Conservation (phyloP, 2,113 vertebrate genomes). For the Poeciliopsis retropinna region DNA sequence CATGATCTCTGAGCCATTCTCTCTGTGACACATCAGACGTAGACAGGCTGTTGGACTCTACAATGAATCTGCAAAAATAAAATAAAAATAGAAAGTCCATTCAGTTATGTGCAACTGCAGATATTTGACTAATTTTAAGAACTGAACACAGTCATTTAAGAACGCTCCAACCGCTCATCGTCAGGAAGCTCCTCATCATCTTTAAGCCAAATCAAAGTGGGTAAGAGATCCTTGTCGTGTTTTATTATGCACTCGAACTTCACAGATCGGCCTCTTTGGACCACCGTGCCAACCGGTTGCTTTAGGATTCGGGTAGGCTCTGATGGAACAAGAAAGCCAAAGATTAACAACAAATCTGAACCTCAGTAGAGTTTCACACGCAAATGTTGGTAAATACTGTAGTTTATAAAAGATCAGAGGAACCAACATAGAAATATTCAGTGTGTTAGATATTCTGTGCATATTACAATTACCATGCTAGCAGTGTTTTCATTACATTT, state of each 20-base stretch:
- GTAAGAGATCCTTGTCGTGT: constrained; percentile 86
- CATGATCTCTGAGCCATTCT: constrained; percentile 88
- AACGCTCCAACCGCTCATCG: constrained; percentile 84
- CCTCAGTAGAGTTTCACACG: neutral
- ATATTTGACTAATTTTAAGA: neutral
- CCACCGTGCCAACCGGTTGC: constrained; percentile 87
- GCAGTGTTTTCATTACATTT: no score
- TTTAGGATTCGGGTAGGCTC: constrained; percentile 94
- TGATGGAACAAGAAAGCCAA: constrained; percentile 55
- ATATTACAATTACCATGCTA: no score
- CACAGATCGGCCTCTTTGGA: constrained; percentile 85
- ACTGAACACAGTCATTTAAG: neutral
- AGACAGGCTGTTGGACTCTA: no score
- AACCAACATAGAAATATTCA: neutral
- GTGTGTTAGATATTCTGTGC: no score
- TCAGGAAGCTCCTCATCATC: constrained; percentile 86
- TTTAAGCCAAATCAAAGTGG: constrained; percentile 88
- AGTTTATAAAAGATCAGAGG: neutral
- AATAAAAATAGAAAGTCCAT: neutral
- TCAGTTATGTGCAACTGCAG: neutral
- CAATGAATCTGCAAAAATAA: no score
- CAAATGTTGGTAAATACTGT: neutral
- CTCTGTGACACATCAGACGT: no score
- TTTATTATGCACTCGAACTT: constrained; percentile 93
- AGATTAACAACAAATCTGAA: neutral